Evolutionary conservation across 2,113 vertebrate genomes (phyloP).

Genomic region (Saguinus midas): DNA sequence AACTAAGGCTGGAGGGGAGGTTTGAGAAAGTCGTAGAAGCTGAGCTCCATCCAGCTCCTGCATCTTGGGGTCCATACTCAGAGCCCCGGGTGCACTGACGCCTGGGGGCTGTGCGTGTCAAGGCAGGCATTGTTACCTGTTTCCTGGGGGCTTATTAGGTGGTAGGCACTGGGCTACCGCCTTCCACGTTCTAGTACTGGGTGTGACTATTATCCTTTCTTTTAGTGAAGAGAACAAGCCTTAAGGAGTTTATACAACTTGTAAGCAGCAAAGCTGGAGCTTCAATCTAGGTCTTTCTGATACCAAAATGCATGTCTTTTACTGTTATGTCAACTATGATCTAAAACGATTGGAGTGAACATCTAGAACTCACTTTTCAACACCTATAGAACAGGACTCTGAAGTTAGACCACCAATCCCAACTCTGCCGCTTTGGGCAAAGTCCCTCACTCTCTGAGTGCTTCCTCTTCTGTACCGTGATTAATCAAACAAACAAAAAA

Average conservation of each 20-base stretch:
- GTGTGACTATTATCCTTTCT: not conserved
- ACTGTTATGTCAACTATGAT: not conserved
- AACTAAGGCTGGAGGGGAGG: not conserved
- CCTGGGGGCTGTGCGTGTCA: no score
- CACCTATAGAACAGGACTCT: not conserved
- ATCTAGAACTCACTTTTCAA: not conserved
- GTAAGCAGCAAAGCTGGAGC: not conserved
- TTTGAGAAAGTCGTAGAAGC: not conserved
- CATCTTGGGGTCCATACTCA: not conserved
- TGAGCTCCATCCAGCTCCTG: not conserved
- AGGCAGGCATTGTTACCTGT: rapidly evolving
- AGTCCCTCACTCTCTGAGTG: not conserved
- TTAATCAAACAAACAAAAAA: not conserved
- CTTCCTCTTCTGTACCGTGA: not conserved
- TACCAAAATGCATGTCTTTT: not conserved
- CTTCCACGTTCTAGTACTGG: no score
- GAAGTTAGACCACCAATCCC: not conserved
- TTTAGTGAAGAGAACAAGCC: not conserved
- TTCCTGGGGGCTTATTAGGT: not conserved
- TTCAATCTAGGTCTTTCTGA: not conserved
- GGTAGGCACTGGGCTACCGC: no score
- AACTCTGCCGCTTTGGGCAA: not conserved
- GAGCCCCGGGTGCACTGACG: rapidly evolving
- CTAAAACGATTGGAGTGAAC: not conserved
- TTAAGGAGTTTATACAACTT: not conserved